A percentile compares a stretch with the other conserved stretches of the same genome.
Conservation (phyloP, 2,888 invertebrate genomes). For the Campoletis raptor region DNA sequence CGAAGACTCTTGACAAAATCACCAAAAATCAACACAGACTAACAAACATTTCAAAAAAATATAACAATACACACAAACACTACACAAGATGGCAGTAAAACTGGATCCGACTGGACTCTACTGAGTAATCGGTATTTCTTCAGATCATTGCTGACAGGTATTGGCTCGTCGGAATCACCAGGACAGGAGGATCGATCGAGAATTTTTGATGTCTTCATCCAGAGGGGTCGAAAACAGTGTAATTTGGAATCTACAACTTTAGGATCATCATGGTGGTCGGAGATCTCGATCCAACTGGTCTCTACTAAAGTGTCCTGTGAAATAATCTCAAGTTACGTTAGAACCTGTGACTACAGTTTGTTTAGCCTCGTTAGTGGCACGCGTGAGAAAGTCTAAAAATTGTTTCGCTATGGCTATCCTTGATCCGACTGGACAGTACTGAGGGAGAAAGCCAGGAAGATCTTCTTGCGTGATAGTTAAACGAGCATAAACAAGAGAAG, state of each 20-base stretch:
- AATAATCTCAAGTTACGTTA: constrained; percentile 4
- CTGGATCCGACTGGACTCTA: constrained; percentile 78
- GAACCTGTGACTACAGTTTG: not conserved
- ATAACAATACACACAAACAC: constrained; percentile 17
- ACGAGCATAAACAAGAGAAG: constrained; percentile 67
- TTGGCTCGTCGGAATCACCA: not conserved
- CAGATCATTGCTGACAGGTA: constrained; percentile 60
- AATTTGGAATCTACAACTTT: constrained; percentile 19
- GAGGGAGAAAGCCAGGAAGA: constrained; percentile 64
- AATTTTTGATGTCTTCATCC: constrained; percentile 4
- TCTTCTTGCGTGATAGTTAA: constrained; percentile 21
- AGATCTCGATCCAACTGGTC: constrained; percentile 81
- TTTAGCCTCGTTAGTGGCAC: constrained; percentile 1
- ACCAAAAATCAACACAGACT: constrained; percentile 7
- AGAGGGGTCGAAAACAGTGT: constrained; percentile 38
- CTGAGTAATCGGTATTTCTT: constrained; percentile 70
- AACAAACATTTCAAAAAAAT: not conserved
- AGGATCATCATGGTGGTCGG: constrained; percentile 77
- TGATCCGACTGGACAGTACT: constrained; percentile 82
- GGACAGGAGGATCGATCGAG: constrained; percentile 4
- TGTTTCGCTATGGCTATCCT: constrained; percentile 76
- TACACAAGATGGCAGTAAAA: constrained; percentile 71
- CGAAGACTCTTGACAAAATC: constrained; percentile 44
- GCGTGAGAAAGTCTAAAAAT: constrained; percentile 20
- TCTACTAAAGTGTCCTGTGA: constrained; percentile 76